Percentiles rank a stretch among this genome's conserved stretches.
phyloP scores from a whole-genome alignment of 2,113 vertebrate genomes.

The Loxodonta africana region DNA sequence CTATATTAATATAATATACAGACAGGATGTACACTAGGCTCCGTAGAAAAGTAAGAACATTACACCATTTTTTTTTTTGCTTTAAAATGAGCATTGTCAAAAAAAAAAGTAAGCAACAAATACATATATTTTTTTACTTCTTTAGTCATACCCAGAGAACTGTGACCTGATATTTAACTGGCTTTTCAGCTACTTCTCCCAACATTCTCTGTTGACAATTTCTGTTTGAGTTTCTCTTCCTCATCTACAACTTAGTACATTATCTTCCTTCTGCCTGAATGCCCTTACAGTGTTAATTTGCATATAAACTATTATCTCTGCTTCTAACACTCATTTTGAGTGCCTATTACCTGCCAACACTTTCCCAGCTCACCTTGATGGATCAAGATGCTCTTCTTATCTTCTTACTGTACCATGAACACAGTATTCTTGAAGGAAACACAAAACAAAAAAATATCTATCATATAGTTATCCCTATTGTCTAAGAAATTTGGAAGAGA shows the following conservation, averaged over 20 bases:
- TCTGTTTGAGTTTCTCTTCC: neutral
- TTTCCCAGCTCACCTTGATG: neutral
- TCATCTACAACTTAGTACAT: neutral
- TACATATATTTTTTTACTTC: neutral
- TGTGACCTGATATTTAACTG: neutral
- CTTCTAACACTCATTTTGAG: neutral
- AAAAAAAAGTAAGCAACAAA: neutral
- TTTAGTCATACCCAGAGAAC: neutral
- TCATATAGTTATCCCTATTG: neutral
- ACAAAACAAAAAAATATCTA: neutral
- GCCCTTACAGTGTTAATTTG: neutral
- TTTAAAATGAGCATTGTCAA: conserved; percentile 7
- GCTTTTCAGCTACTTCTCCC: neutral
- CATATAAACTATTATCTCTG: neutral
- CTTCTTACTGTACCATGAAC: neutral
- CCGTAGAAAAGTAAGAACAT: neutral
- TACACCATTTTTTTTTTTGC: neutral
- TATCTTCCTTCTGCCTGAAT: neutral
- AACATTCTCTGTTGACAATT: neutral
- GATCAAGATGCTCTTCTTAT: neutral
- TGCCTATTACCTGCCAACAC: neutral
- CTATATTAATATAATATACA: conserved; percentile 8
- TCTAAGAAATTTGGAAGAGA: too few species aligned
- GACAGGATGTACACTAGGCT: neutral
- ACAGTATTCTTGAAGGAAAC: neutral